Conservation (phyloP, 2,888 invertebrate genomes). For the Morpho helenor region DNA sequence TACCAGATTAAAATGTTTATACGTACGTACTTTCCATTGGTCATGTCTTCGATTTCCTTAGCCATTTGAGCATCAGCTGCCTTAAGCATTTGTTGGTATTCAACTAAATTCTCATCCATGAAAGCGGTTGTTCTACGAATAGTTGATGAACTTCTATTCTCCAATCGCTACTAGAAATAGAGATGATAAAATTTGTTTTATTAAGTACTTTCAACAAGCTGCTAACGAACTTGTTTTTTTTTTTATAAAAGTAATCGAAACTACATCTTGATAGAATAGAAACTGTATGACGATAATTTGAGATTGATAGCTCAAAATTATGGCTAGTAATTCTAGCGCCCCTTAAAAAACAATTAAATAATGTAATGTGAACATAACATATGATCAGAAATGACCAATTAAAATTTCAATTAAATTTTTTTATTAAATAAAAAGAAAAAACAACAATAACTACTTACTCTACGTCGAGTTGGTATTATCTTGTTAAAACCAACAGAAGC, state of each 20-base stretch:
- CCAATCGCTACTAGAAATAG: conserved; percentile 73
- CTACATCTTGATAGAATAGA: too few species aligned
- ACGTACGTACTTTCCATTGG: conserved; percentile 82
- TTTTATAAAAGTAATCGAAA: too few species aligned
- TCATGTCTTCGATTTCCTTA: conserved; percentile 89
- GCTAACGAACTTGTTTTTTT: too few species aligned
- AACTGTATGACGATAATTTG: too few species aligned
- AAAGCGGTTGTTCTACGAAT: conserved; percentile 80
- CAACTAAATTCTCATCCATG: conserved; percentile 83
- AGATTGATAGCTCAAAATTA: too few species aligned
- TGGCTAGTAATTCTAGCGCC: too few species aligned
- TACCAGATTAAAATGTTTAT: conserved; percentile 3
- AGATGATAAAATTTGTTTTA: conserved; percentile 29
- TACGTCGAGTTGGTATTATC: conserved; percentile 57
- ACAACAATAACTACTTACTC: conserved; percentile 49
- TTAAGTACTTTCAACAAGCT: background rate
- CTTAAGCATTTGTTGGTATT: conserved; percentile 82
- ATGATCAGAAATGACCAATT: too few species aligned
- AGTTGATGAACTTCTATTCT: conserved; percentile 54
- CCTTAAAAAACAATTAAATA: too few species aligned
- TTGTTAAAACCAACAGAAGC: conserved; percentile 70
- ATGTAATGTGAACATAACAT: too few species aligned
- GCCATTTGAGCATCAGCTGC: conserved; percentile 89
- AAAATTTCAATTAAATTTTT: too few species aligned
- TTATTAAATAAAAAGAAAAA: too few species aligned